Percentiles rank a stretch among this genome's conserved stretches.
Evolutionary conservation across 2,888 invertebrate genomes (phyloP).

Genomic region (Caenorhabditis wallacei): DNA sequence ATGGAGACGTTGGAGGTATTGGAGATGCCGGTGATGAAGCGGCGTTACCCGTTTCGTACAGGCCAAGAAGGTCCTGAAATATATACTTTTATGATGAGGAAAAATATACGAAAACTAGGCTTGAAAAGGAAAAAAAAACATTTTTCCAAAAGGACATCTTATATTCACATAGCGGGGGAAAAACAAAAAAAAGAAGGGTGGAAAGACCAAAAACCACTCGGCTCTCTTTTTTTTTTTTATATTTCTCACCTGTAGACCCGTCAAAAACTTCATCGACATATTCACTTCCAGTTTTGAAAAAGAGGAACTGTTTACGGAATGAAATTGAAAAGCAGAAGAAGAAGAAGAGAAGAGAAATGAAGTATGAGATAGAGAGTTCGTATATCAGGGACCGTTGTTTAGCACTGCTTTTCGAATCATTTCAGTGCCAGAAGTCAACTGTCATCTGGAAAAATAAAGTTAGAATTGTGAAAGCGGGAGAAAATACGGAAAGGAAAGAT

Average conservation of each 20-base stretch:
- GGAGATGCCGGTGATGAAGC: slow-evolving; percentile 65
- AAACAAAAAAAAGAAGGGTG: background rate
- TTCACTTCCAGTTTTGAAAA: slow-evolving; percentile 59
- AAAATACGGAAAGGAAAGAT: background rate
- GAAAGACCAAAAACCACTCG: slow-evolving; percentile 39
- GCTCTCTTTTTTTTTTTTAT: slow-evolving; percentile 2
- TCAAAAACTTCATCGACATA: slow-evolving; percentile 77
- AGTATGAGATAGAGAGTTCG: slow-evolving; percentile 24
- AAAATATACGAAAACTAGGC: no score
- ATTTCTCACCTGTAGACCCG: slow-evolving; percentile 72
- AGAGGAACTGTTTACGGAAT: slow-evolving; percentile 28
- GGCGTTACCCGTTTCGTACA: slow-evolving; percentile 67
- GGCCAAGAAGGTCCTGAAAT: slow-evolving; percentile 70
- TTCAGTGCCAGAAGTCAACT: slow-evolving; percentile 58
- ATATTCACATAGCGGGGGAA: background rate
- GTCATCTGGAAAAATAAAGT: slow-evolving; percentile 46
- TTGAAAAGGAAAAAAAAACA: no score
- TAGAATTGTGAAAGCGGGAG: background rate
- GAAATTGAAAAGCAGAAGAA: slow-evolving; percentile 14
- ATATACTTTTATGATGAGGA: background rate
- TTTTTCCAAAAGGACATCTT: background rate
- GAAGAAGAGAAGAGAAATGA: slow-evolving; percentile 20
- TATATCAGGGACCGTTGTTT: slow-evolving; percentile 52
- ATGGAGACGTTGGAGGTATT: slow-evolving; percentile 61
- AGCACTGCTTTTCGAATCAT: slow-evolving; percentile 46